Conservation (phyloP, 2,113 vertebrate genomes). For the Mesitornis unicolor region DNA sequence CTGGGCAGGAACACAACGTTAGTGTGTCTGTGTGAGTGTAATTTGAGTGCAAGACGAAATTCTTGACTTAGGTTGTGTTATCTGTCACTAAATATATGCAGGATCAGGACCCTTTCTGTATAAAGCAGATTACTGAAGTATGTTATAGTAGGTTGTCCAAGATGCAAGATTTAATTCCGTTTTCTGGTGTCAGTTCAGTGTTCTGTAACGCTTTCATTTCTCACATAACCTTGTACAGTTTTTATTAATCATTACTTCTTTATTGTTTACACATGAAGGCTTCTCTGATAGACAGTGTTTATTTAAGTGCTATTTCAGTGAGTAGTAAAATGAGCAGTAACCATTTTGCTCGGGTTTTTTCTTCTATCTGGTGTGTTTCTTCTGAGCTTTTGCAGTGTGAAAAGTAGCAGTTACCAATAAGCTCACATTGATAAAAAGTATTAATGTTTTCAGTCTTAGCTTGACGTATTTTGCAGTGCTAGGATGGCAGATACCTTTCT, state of each 20-base stretch:
- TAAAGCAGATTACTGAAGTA: not conserved
- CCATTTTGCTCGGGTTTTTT: not conserved
- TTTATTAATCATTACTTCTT: conserved; percentile 40
- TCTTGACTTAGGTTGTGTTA: not conserved
- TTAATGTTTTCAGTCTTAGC: not conserved
- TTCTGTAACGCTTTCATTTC: conserved; percentile 18
- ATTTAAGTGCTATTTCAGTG: conserved; percentile 16
- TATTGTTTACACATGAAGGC: not conserved
- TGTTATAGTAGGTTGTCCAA: not conserved
- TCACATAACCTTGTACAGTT: not conserved
- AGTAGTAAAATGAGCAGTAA: conserved; percentile 13
- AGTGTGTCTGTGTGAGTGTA: not conserved
- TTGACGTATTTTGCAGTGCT: not conserved
- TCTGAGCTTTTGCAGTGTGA: not conserved
- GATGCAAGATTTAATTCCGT: not conserved
- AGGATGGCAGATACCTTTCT: not conserved
- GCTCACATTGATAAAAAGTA: not conserved
- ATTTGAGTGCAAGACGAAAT: not conserved
- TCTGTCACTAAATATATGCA: not conserved
- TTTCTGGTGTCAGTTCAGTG: conserved; percentile 23
- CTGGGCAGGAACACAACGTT: not conserved
- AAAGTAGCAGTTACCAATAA: not conserved
- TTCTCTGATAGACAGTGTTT: conserved; percentile 15
- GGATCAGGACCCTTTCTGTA: not conserved
- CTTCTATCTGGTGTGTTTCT: not conserved